Evolutionary conservation across 2,888 invertebrate species (phyloP), one percentile per base, ranked within the genome.

Genomic region (Eulithis prunata): DNA sequence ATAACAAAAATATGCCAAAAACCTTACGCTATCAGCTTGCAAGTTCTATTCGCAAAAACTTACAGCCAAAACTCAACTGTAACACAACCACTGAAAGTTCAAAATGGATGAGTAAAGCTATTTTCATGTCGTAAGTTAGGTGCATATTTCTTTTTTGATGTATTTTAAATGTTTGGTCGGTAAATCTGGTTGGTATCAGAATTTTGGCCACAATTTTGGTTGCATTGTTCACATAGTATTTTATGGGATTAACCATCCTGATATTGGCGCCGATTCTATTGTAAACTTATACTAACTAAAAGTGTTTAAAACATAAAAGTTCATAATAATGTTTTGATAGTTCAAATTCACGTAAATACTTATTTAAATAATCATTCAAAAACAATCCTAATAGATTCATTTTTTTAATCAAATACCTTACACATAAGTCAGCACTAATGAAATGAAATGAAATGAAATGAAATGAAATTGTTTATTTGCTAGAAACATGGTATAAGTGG

Each of bases 1-100:
- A 46, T 62, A 21, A 57, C 55, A 43, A 65, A 57, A 65, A 64
- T 67, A 60, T 67, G 60, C 64, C 66, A 67, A 59, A 62, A 64
- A 36, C 53, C 36, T 32, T 38, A 38, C 49, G 32, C 54, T 43
- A 32, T 32, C 32, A 57, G 41, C 10, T 8, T 57, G 49, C 61
- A 57, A 32, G 47, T 46, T 38, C 53, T 56, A 57, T 41, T 59
- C 32, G 11, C 13, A 8, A 61, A 54, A 32, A 43, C 43, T 7
- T 45, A 13, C 53, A 53, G 47, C 28, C 61, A 3, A 57, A 49
- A 14, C 14, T 53, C 10, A 47, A 13, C 28, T 38, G 6, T 57
- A 66, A 36, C 10, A 7, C n/a, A 7, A 43, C 36, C 53, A 11
- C 0, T 10, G 10, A 21, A 57, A 54, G 57, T 61, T 61, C 32